Conservation (phyloP, 2,797 vertebrate species). For the Pseudomugil tenellus region DNA sequence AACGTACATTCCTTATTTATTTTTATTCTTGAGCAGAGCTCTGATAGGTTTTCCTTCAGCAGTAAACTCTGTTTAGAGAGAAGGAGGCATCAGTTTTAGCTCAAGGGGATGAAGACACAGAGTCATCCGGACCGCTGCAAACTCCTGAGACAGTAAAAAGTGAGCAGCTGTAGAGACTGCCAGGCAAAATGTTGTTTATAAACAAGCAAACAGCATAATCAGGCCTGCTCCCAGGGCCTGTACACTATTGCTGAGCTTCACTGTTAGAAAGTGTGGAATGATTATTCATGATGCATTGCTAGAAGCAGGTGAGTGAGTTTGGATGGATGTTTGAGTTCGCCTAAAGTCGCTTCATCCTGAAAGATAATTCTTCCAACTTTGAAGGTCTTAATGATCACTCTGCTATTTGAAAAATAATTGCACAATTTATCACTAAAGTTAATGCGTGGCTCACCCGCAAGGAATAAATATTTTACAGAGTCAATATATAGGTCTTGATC, state of each 20-base stretch:
- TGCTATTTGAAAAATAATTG: too few species aligned
- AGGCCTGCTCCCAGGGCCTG: conserved; percentile 56
- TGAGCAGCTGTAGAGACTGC: conserved; percentile 38
- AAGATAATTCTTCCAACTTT: too few species aligned
- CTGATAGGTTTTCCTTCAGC: conserved; percentile 47
- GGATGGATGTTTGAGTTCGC: conserved; percentile 6
- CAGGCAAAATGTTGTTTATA: conserved; percentile 55
- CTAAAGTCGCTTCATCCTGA: background rate
- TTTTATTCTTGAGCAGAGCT: conserved; percentile 40
- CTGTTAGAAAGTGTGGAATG: conserved; percentile 42
- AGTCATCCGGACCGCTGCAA: conserved; percentile 41
- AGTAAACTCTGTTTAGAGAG: conserved; percentile 57
- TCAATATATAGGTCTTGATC: too few species aligned
- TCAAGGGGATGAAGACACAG: conserved; percentile 47
- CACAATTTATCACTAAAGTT: too few species aligned
- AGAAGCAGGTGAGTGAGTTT: conserved; percentile 47
- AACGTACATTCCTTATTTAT: conserved; percentile 15
- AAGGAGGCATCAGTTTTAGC: conserved; percentile 51
- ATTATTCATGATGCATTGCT: conserved; percentile 49
- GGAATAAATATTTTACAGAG: too few species aligned
- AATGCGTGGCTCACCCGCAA: too few species aligned
- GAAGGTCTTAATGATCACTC: too few species aligned
- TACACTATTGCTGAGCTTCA: conserved; percentile 16
- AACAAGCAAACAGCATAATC: conserved; percentile 64
- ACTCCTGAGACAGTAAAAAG: conserved; percentile 49